Evolutionary conservation across 2,888 invertebrate genomes (phyloP).

Genomic region (Protula sp.): DNA sequence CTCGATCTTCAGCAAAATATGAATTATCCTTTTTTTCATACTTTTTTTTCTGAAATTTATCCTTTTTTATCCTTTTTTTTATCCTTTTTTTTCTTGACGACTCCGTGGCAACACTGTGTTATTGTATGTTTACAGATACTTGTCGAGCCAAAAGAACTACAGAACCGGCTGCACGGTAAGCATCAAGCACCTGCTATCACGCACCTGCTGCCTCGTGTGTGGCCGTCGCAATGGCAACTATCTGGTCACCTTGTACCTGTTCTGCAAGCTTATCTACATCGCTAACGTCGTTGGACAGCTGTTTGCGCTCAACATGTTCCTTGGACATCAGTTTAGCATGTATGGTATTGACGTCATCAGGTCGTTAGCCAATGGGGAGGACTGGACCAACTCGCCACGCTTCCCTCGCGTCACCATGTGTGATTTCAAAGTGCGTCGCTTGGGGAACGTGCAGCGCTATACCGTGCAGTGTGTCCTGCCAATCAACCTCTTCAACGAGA

Average conservation of each 20-base stretch:
- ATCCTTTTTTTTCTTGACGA: no score
- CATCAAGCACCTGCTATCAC: conserved; percentile 47
- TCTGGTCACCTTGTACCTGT: conserved; percentile 55
- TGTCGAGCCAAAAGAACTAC: conserved; percentile 19
- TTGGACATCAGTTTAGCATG: conserved; percentile 22
- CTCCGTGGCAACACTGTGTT: no score
- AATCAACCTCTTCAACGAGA: conserved; percentile 30
- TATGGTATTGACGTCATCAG: conserved; percentile 52
- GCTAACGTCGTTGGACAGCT: conserved; percentile 46
- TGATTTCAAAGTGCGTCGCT: conserved; percentile 42
- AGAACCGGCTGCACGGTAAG: conserved; percentile 48
- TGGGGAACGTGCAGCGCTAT: conserved; percentile 52
- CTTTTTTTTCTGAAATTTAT: no score
- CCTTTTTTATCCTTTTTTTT: no score
- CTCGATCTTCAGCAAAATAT: no score
- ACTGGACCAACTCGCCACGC: conserved; percentile 44
- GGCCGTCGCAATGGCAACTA: conserved; percentile 55
- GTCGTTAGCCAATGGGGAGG: conserved; percentile 50
- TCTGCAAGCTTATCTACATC: conserved; percentile 52
- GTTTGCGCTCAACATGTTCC: conserved; percentile 24
- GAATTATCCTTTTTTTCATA: no score
- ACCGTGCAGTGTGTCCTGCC: conserved; percentile 52
- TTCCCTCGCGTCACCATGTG: conserved; percentile 52
- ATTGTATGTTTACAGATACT: conserved; percentile 21
- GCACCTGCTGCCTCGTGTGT: conserved; percentile 49